Base-by-base conservation (phyloP, 37 sponge, comb jelly and placozoan species). In the Hexactinellida sp. region DNA sequence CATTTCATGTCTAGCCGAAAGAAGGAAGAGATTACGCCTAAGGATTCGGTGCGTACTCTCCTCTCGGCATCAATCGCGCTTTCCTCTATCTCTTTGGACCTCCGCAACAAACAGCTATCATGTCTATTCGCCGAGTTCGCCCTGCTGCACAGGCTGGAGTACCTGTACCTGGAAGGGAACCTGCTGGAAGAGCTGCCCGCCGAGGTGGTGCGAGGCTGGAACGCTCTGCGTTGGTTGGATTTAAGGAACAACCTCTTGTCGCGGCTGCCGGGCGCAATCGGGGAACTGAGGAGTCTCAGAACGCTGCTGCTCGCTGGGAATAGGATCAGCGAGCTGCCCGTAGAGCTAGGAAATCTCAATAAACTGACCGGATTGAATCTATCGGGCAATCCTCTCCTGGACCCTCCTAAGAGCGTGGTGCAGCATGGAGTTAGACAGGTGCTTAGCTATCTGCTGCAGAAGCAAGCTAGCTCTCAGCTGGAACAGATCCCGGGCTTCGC, bases 151-250 rank as follows among this genome's bases (percentile, higher is more conserved):
- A 63, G 76, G 13, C 32, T 76, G 28, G 76, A 95, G 94, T 85
- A 89, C 37, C 85, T 95, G 25, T 93, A 95, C 63, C 89, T 93
- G 19, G 94, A 95, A 36, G 94, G 94, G 16, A 95, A 95, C 52
- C 38, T 24, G 37, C 86, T 95, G 32, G 16, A 37, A 0, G 54
- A 36, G 3, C 52, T 95, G 0, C 94, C 96, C 34, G 90, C 84
- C 0, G 84, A 92, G 13, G 63, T 95, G 25, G 91, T 95, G 38
- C 30, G 34, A 13, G 55, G 54, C 7, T 93, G 89, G 83, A 82
- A 82, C 32, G 82, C 87, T 38, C 87, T 95, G 36, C 84, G 83
- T 1, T 95, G 94, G 92, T 87, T 95, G 30, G 96, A 95, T 54
- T 54, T 95, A 54, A 84, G 96, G 36, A 93, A 95, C 55, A 95